A percentile compares a stretch with the other conserved stretches of the same genome.
phyloP scores from a whole-genome alignment of 2,888 invertebrate genomes.

The Scaptomyza cyrtandrae region DNA sequence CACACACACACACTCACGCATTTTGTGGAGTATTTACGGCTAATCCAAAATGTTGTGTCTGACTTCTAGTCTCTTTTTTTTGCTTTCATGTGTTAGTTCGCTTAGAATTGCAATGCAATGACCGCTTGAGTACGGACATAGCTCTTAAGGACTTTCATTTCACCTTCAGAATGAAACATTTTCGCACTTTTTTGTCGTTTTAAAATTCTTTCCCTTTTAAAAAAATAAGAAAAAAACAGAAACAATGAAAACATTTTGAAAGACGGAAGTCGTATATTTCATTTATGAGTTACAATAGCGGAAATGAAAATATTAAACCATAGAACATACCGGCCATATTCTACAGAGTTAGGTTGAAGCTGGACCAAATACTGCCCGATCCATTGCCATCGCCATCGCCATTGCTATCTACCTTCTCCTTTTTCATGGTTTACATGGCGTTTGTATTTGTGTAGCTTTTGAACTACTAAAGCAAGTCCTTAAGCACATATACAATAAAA shows the following conservation, averaged over 20 bases:
- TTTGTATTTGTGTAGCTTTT: conserved; percentile 39
- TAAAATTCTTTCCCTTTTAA: conserved; percentile 8
- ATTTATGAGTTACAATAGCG: conserved; percentile 70
- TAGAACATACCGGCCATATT: conserved; percentile 49
- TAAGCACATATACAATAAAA: not conserved
- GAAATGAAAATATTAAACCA: conserved; percentile 78
- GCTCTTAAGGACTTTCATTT: conserved; percentile 62
- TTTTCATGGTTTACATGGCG: conserved; percentile 1
- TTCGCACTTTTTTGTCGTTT: conserved; percentile 38
- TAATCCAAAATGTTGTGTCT: conserved; percentile 78
- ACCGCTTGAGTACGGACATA: conserved; percentile 39
- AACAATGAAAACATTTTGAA: conserved; percentile 9
- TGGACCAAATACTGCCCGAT: not conserved
- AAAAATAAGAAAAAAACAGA: not conserved
- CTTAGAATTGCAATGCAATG: conserved; percentile 59
- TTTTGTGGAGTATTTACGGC: conserved; percentile 58
- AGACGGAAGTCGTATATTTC: conserved; percentile 69
- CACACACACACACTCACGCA: conserved; percentile 23
- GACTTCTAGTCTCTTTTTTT: conserved; percentile 50
- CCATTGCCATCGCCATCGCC: too few relatives aligned
- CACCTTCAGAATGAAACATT: conserved; percentile 63
- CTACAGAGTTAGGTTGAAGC: conserved; percentile 2
- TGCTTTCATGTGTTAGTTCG: not conserved
- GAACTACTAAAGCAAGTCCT: conserved; percentile 16
- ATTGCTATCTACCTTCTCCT: too few relatives aligned